A percentile compares a stretch with the other conserved stretches of the same genome.
Conservation (phyloP, 2,888 invertebrate genomes). For the Autographa gamma region DNA sequence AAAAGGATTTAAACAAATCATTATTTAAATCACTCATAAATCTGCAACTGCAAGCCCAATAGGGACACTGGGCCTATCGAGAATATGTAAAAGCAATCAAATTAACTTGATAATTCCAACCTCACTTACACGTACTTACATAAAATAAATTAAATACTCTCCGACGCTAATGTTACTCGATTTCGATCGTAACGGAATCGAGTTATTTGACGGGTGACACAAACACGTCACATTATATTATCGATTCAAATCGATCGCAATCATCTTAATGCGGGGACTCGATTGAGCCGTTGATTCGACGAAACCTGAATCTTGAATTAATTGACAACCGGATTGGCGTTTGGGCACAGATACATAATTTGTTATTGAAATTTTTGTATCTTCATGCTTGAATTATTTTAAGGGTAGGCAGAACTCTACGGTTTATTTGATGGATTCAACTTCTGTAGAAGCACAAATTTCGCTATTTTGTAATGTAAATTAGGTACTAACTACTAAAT, state of each 20-base stretch:
- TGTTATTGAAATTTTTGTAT: neutral
- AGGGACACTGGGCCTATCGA: neutral
- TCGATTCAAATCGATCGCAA: conserved; percentile 39
- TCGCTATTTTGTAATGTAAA: no score
- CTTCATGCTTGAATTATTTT: neutral
- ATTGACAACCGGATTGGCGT: neutral
- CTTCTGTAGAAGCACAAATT: no score
- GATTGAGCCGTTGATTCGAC: conserved; percentile 22
- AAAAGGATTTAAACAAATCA: no score
- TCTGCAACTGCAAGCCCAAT: neutral
- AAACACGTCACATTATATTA: conserved; percentile 24
- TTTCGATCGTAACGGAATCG: conserved; percentile 13
- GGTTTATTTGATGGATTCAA: no score
- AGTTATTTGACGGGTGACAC: conserved; percentile 32
- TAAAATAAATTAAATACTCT: conserved; percentile 5
- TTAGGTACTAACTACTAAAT: no score
- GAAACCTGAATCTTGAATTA: conserved; percentile 10
- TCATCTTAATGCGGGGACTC: conserved; percentile 42
- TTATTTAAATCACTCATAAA: neutral
- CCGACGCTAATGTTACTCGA: conserved; percentile 45
- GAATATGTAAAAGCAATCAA: neutral
- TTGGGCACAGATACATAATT: neutral
- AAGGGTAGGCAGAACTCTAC: no score
- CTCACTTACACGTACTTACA: neutral
- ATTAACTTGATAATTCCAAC: neutral